Conservation (phyloP, 2,888 invertebrate species). For the Chrysolina haemoptera region DNA sequence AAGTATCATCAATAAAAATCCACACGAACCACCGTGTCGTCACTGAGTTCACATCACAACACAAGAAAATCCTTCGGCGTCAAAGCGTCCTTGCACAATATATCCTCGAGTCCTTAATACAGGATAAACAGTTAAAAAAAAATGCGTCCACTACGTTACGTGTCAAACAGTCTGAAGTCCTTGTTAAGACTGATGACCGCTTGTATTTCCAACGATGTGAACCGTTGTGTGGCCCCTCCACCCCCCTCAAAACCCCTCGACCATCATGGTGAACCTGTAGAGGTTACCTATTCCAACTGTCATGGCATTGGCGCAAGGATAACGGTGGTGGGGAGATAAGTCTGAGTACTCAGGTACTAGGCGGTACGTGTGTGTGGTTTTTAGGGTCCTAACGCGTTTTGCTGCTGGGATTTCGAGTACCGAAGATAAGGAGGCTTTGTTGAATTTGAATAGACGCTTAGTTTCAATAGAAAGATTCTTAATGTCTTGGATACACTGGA, state of each 20-base stretch:
- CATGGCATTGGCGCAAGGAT: conserved; percentile 60
- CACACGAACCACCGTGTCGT: conserved; percentile 29
- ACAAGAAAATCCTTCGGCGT: conserved; percentile 37
- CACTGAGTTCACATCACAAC: conserved; percentile 41
- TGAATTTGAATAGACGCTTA: not conserved
- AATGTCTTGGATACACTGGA: no score
- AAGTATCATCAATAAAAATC: conserved; percentile 36
- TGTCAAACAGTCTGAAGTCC: conserved; percentile 63
- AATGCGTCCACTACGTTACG: conserved; percentile 40
- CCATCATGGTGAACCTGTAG: conserved; percentile 61
- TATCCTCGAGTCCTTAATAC: conserved; percentile 5
- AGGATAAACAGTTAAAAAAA: conserved; percentile 32
- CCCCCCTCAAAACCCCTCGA: conserved; percentile 56
- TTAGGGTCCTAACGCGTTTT: conserved; percentile 12
- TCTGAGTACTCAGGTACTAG: conserved; percentile 36
- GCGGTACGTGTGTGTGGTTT: conserved; percentile 28
- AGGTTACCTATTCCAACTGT: conserved; percentile 67
- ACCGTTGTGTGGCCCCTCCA: conserved; percentile 65
- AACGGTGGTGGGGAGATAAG: conserved; percentile 38
- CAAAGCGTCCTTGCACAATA: conserved; percentile 27
- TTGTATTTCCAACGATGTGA: conserved; percentile 57
- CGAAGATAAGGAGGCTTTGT: not conserved
- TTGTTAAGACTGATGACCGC: conserved; percentile 71
- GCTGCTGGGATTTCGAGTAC: conserved; percentile 11
- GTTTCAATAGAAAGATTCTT: no score